Conservation (phyloP, 2,113 vertebrate species). For the Cricetomys ansorgei region DNA sequence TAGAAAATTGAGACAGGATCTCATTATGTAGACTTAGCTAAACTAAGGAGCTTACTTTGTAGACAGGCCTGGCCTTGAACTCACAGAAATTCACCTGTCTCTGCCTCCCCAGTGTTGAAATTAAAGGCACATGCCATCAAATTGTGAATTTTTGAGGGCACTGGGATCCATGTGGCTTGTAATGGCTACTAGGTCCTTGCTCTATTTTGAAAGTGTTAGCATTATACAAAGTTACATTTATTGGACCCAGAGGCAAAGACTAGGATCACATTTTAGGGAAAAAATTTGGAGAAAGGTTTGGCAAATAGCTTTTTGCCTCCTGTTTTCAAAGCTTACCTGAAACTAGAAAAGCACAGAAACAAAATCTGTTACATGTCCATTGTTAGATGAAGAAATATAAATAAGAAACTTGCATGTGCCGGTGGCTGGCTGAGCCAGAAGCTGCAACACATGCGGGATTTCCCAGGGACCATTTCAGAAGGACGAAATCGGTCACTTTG, state of each 20-base stretch:
- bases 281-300: neutral
- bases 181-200: neutral
- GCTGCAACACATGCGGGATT: neutral
- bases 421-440: neutral
- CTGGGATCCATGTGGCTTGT: neutral
- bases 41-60: neutral
- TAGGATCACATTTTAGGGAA: neutral
- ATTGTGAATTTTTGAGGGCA: neutral
- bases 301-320: neutral
- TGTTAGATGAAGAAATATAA: neutral
- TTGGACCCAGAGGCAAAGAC: neutral
- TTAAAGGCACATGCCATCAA: neutral
- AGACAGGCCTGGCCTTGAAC: neutral
- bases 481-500: neutral
- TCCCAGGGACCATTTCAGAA: neutral
- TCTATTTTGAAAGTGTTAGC: neutral
- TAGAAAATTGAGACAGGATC: neutral
- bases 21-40: neutral
- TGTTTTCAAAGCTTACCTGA: neutral
- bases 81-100: neutral
- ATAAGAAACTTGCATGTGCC: neutral
- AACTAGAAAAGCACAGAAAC: neutral
- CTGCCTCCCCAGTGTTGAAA: neutral
- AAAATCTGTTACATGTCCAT: neutral
- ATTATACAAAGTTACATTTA: neutral